Conservation (phyloP, 2,888 invertebrate species). For the Cryptosula pallasiana region DNA sequence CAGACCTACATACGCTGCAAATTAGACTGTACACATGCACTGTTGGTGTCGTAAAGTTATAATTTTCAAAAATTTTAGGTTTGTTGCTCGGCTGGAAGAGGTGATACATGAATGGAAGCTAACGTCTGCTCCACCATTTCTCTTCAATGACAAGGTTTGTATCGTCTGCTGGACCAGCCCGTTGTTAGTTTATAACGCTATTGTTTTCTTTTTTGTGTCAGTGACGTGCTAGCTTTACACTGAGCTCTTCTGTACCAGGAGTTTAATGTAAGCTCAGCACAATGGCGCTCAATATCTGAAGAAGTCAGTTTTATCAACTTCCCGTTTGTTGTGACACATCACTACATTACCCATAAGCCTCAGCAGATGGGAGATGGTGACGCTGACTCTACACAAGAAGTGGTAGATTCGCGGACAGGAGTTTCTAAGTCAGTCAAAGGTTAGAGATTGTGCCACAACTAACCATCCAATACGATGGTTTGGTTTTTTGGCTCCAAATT, state of each 20-base stretch:
- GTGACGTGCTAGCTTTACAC: neutral
- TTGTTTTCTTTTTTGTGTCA: too few relatives aligned
- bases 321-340: slow-evolving; percentile 40
- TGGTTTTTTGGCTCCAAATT: too few relatives aligned
- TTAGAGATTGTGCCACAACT: neutral
- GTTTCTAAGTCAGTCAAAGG: neutral
- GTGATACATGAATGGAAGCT: slow-evolving; percentile 64
- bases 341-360: slow-evolving; percentile 31
- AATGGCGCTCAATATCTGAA: slow-evolving; percentile 50
- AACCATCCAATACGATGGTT: too few relatives aligned
- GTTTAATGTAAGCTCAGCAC: slow-evolving; percentile 43
- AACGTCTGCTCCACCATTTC: slow-evolving; percentile 38
- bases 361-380: neutral
- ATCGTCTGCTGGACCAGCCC: neutral
- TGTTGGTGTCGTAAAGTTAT: too few relatives aligned
- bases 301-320: slow-evolving; percentile 50
- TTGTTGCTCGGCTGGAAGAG: slow-evolving; percentile 85
- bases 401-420: neutral
- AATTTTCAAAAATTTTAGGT: slow-evolving; percentile 52
- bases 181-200: too few relatives aligned
- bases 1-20: too few relatives aligned
- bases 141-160: slow-evolving; percentile 39
- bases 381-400: neutral
- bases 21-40: too few relatives aligned
- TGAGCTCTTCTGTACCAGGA: slow-evolving; percentile 27